These are phyloP conservation scores for Odontamblyopus lacepedii DNA, from an alignment of 2,797 vertebrate genomes.

Conservation along the genomic window DNA sequence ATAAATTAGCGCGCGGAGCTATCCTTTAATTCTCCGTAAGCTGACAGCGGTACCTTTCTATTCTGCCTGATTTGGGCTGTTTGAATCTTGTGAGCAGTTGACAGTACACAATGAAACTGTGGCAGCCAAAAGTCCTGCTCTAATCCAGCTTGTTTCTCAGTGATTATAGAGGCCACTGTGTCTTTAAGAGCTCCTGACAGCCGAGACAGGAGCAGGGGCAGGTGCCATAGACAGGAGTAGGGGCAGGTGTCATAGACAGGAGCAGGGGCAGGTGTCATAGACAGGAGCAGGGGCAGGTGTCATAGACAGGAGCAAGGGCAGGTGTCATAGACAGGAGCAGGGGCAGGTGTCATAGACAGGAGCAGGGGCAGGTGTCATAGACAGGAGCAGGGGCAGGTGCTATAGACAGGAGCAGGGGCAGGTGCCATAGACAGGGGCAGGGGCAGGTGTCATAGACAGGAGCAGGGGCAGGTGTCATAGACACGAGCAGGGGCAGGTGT, in stretches of 20 bases:
- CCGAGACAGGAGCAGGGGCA: constrained; percentile 22
- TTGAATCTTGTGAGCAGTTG: constrained; percentile 48
- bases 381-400: too few relatives aligned
- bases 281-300: not conserved
- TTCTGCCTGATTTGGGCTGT: constrained; percentile 27
- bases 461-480: not conserved
- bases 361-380: not conserved
- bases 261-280: too few relatives aligned
- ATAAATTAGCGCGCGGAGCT: constrained; percentile 12
- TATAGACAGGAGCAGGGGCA: not conserved
- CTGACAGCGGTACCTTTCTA: constrained; percentile 37
- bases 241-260: not conserved
- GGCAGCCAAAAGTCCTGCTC: constrained; percentile 53
- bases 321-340: too few relatives aligned
- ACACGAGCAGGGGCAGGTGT: not conserved
- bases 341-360: not conserved
- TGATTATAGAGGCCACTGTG: not conserved
- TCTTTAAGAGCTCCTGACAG: constrained; percentile 45
- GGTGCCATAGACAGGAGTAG: not conserved
- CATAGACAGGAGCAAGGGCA: not conserved
- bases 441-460: not conserved
- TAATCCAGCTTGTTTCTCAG: constrained; percentile 23
- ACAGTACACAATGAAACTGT: constrained; percentile 56
- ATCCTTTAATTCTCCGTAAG: constrained; percentile 31
- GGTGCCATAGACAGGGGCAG: too few relatives aligned